Percentiles rank a stretch among this genome's conserved stretches.
Evolutionary conservation across 2,888 invertebrate genomes (phyloP).

Genomic region (Mactromeris polynyma): DNA sequence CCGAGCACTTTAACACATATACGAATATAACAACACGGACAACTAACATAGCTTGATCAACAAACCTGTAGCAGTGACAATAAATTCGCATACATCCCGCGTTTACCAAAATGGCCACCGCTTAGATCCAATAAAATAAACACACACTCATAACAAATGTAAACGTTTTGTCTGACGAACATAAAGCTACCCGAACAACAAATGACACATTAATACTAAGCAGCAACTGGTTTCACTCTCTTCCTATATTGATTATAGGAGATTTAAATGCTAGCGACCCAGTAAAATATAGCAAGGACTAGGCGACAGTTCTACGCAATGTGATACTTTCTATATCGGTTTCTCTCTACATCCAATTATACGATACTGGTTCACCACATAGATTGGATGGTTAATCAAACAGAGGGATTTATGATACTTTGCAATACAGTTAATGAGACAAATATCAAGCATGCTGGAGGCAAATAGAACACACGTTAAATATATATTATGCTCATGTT

Average conservation of each 20-base stretch:
- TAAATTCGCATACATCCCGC: not conserved
- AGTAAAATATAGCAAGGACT: not conserved
- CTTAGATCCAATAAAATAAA: not conserved
- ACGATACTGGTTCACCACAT: not conserved
- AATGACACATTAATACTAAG: not conserved
- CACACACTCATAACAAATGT: not conserved
- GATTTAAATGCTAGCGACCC: conserved; percentile 11
- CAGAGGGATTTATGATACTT: not conserved
- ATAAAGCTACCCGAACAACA: not conserved
- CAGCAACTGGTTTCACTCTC: not conserved
- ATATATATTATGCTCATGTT: too few relatives aligned
- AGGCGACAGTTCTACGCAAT: conserved; percentile 2
- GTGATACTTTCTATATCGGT: not conserved
- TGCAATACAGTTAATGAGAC: too few relatives aligned
- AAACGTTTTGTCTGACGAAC: not conserved
- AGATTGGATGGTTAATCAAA: not conserved
- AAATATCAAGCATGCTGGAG: too few relatives aligned
- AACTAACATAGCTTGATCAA: not conserved
- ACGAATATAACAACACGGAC: too few relatives aligned
- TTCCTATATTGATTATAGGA: conserved; percentile 9
- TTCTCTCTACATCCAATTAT: not conserved
- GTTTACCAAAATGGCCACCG: not conserved
- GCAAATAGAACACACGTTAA: too few relatives aligned
- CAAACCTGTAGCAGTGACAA: not conserved
- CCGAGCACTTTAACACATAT: too few relatives aligned